phyloP scores from a whole-genome alignment of 2,797 vertebrate species.

The Cossypha dichroa region DNA sequence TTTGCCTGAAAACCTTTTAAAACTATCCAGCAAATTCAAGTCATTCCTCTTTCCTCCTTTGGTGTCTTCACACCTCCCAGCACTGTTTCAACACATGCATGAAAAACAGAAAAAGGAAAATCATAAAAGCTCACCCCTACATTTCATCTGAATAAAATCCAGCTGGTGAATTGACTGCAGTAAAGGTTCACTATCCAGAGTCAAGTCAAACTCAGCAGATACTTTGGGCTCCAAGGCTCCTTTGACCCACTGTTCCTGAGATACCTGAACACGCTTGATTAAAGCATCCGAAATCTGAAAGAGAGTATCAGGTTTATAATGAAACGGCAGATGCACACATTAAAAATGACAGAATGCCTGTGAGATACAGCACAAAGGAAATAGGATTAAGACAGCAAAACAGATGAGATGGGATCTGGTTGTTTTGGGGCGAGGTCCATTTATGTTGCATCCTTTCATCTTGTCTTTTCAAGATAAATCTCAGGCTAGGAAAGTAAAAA shows the following conservation, averaged over 20 bases:
- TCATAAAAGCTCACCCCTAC: slow-evolving; percentile 84
- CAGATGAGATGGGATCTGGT: not conserved
- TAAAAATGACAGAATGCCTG: not conserved
- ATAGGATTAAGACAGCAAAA: not conserved
- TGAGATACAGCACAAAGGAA: not conserved
- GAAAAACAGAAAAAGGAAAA: not conserved
- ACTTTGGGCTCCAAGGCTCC: slow-evolving; percentile 96
- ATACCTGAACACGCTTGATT: slow-evolving; percentile 92
- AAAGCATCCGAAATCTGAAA: slow-evolving; percentile 94
- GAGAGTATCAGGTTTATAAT: not conserved
- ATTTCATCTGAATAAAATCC: slow-evolving; percentile 97
- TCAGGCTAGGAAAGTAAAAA: not conserved
- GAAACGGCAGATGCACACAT: not conserved
- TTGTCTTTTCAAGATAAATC: not conserved
- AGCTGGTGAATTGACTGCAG: slow-evolving; percentile 94
- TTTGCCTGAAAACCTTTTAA: not conserved
- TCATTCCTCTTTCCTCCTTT: not conserved
- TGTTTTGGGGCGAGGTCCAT: not conserved
- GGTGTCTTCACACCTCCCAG: not conserved
- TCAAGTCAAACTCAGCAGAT: slow-evolving; percentile 92
- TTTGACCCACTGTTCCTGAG: slow-evolving; percentile 98
- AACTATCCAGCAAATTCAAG: not conserved
- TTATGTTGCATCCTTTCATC: not conserved
- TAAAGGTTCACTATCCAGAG: slow-evolving; percentile 89
- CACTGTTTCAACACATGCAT: not conserved